These are phyloP conservation scores for Zhuqinia jingwanae DNA, from an alignment of 2,888 invertebrate species.

Conservation along the genomic window DNA sequence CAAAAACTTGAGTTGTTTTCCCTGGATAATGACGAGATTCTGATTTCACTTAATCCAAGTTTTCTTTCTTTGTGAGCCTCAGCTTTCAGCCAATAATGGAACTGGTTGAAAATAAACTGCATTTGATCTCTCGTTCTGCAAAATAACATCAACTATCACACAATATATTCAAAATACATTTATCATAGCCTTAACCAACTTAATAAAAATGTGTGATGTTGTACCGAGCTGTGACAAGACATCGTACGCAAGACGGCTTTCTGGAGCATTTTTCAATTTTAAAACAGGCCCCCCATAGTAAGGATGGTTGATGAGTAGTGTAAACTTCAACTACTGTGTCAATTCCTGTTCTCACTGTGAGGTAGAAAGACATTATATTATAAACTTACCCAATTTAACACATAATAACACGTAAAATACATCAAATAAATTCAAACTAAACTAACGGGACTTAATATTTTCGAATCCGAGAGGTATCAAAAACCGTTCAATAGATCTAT, in stretches of 20 bases:
- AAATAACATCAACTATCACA: too few species aligned
- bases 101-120: conserved; percentile 28
- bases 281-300: conserved; percentile 64
- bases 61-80: conserved; percentile 32
- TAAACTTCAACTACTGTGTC: conserved; percentile 62
- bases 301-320: conserved; percentile 34
- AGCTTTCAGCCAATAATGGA: conserved; percentile 40
- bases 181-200: too few species aligned
- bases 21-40: background rate
- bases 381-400: too few species aligned
- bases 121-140: conserved; percentile 67
- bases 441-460: too few species aligned
- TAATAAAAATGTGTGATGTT: too few species aligned
- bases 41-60: conserved; percentile 36
- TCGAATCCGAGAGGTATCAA: too few species aligned
- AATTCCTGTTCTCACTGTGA: too few species aligned
- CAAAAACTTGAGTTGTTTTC: background rate
- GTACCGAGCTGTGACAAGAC: conserved; percentile 63
- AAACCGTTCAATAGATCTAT: too few species aligned
- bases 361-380: too few species aligned
- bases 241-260: conserved; percentile 48
- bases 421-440: too few species aligned
- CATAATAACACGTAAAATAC: too few species aligned
- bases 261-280: conserved; percentile 61
- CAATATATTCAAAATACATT: too few species aligned